Conservation (phyloP, 2,113 vertebrate species). For the Oreotrochilus melanogaster region DNA sequence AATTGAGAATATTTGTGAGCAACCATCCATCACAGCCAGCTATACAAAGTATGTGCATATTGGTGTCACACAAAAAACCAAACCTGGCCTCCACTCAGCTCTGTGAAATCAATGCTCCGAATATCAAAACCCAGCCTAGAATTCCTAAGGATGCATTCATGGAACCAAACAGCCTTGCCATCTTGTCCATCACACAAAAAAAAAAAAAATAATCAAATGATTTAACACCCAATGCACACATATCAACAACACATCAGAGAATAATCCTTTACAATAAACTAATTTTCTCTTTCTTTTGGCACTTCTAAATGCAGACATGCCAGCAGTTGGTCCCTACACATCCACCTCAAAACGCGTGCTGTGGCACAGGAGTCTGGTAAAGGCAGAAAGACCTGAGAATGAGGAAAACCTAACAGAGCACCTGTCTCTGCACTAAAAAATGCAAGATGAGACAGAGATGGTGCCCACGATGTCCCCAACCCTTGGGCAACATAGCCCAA, state of each 20-base stretch:
- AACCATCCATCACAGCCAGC: not conserved
- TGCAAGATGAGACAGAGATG: too few species aligned
- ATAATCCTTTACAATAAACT: too few species aligned
- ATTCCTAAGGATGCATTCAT: accelerated
- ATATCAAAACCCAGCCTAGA: not conserved
- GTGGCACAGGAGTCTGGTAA: too few species aligned
- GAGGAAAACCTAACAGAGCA: too few species aligned
- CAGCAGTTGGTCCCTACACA: too few species aligned
- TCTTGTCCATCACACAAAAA: not conserved
- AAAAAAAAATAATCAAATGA: not conserved
- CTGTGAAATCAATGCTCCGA: not conserved
- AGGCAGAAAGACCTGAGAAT: too few species aligned
- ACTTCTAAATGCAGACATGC: too few species aligned
- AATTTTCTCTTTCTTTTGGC: too few species aligned
- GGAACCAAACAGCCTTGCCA: not conserved
- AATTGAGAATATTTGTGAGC: not conserved
- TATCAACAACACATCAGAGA: not conserved
- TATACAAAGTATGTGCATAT: not conserved
- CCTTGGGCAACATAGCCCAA: too few species aligned
- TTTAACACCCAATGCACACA: not conserved
- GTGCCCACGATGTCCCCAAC: too few species aligned
- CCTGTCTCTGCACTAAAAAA: too few species aligned
- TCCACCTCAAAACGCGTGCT: too few species aligned
- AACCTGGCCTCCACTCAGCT: not conserved
- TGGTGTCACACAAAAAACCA: not conserved